Evolutionary conservation across 2,888 invertebrate species (phyloP).

Genomic region (Tipula unca): DNA sequence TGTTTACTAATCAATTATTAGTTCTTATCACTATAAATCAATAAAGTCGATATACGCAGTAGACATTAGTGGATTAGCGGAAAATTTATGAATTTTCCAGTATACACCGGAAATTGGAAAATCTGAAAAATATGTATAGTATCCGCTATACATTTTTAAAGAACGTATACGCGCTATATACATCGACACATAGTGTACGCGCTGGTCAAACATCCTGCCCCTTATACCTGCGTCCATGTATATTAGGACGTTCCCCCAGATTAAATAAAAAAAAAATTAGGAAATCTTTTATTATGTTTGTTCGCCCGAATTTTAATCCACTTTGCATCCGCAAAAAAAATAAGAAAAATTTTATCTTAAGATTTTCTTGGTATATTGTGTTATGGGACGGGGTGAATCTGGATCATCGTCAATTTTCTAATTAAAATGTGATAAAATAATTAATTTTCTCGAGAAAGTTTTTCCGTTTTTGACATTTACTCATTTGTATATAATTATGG

Average conservation of each 20-base stretch:
- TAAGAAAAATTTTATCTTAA: not conserved
- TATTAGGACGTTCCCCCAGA: too few relatives aligned
- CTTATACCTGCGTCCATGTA: too few relatives aligned
- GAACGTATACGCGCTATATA: not conserved
- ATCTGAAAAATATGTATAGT: too few relatives aligned
- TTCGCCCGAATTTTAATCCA: not conserved
- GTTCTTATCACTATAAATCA: too few relatives aligned
- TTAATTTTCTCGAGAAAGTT: not conserved
- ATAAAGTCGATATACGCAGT: too few relatives aligned
- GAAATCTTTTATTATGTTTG: not conserved
- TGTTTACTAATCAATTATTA: too few relatives aligned
- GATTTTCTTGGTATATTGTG: not conserved
- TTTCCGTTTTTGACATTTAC: not conserved
- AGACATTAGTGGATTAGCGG: too few relatives aligned
- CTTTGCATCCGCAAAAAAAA: not conserved
- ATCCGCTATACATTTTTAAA: too few relatives aligned
- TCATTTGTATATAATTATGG: not conserved
- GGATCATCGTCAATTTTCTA: not conserved
- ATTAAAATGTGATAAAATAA: constrained; percentile 4
- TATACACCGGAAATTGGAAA: not conserved
- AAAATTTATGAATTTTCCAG: too few relatives aligned
- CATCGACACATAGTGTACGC: too few relatives aligned
- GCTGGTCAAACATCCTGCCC: too few relatives aligned
- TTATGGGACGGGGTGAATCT: not conserved
- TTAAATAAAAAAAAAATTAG: not conserved